Base-by-base conservation (phyloP, 1,140 invertebrate species). In the Camponotus vicinus region DNA sequence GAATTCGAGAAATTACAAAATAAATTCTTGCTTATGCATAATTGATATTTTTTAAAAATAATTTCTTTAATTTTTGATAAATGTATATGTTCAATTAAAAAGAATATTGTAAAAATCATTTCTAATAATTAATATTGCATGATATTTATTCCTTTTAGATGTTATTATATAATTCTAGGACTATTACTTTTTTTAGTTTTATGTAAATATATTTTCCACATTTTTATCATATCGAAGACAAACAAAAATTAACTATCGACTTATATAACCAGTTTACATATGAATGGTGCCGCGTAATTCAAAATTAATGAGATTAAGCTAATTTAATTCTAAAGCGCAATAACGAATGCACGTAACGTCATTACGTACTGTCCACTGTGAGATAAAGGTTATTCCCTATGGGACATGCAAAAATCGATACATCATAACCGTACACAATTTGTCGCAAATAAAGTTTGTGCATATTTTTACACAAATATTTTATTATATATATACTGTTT, bases 291-390 rank as follows among this genome's bases (percentile, higher is more conserved):
- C 49, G 64, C 18, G 73, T 73, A 85, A 86, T 71, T 66, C 71
- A 78, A 82, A 87, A 90, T 78, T 92, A 92, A 92, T 91, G 85
- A 89, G 82, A 64, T 87, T 86, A 85, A 88, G 77, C 83, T 91
- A 92, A 91, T 92, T 91, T 92, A 93, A 92, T 90, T 90, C 49
- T 71, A 40, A 78, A 79, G 70, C 83, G 85, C 77, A 87, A 91
- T 88, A 89, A 64, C 83, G 76, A 86, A 70, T 80, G 69, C 87
- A 87, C 73, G 73, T 90, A 89, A 92, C 86, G 15, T 77, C 85
- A 69, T 88, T 90, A 87, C 70, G 75, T 70, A 64, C 80, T 34
- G 64, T 86, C 91, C 76, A 49, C 49, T 61, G 64, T 64, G 63
- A 78, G 64, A 91, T 90, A 73, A 84, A 87, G 88, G 80, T 90